Base-by-base conservation (phyloP, 2,888 invertebrate species). In the Drosophila borborema region DNA sequence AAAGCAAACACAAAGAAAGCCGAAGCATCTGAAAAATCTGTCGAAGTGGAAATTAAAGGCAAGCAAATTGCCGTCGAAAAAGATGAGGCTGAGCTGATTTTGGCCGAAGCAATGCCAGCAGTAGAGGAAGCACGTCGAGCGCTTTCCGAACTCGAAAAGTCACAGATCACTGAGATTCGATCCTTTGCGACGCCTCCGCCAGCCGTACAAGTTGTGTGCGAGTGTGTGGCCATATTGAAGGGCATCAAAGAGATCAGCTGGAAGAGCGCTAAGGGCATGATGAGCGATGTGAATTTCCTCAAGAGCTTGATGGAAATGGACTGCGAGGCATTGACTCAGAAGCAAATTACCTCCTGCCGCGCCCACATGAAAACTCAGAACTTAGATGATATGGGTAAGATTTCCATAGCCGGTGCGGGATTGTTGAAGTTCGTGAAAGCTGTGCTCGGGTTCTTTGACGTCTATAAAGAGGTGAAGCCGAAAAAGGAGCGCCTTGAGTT, bases 121-220 rank as follows among this genome's bases (percentile, higher is more conserved):
- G 93, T 98, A 1, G 97, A 97, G 88, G 95, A 95, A 12, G 98
- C 98, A 0, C 94, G 96, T 68, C 89, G 95, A 16, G 98, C 98
- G 0, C 94, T 98, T 0, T 95, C 96, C 0, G 97, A 97, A 79
- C 93, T 98, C 51, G 97, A 98, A 59, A 98, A 98, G 93, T 95
- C 96, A 1, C 98, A 98, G 88, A 98, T 98, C 81, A 98, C 98
- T 28, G 98, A 98, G 94, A 98, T 98, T 78, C 94, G 98, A 84
- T 98, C 98, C 0, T 98, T 98, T 90, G 97, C 97, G 10, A 98
- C 97, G 0, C 98, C 98, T 0, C 98, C 98, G 0, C 97, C 97
- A 82, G 96, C 97, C 16, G 98, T 98, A 34, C 98, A 98, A 94
- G 94, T 96, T 1, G 97, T 98, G 0, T 97, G 97, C 91, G 98